A percentile compares a stretch with the other conserved stretches of the same genome.
phyloP scores from a whole-genome alignment of 2,113 vertebrate genomes.

The Hypocryptadius cinnamomeus region DNA sequence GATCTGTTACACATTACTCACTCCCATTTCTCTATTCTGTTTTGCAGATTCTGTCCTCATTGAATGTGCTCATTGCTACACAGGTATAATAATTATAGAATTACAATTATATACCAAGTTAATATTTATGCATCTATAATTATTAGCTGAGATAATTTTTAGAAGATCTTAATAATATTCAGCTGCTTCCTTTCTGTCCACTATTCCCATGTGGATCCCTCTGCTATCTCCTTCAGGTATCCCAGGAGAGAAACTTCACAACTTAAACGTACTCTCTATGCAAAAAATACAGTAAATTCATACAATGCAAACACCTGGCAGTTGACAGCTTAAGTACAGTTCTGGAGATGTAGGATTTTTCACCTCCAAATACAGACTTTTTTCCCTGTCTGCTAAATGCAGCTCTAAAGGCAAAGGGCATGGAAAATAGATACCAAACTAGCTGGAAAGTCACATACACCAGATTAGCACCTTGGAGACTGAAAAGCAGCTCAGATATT shows the following conservation, averaged over 20 bases:
- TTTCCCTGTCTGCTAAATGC: not conserved
- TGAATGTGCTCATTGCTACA: not conserved
- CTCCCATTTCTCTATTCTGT: not conserved
- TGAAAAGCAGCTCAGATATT: not conserved
- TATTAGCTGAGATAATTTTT: not conserved
- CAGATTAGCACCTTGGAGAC: not conserved
- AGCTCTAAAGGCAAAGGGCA: not conserved
- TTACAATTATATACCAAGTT: not conserved
- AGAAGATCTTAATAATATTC: not conserved
- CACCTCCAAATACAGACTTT: not conserved
- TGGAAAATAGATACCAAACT: not conserved
- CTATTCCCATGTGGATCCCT: not conserved
- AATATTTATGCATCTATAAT: not conserved
- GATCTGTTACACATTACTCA: not conserved
- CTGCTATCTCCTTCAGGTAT: not conserved
- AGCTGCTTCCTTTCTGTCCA: not conserved
- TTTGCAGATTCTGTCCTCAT: not conserved
- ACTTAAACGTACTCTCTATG: not conserved
- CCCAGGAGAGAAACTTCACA: not conserved
- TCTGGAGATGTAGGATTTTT: not conserved
- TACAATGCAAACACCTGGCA: not conserved
- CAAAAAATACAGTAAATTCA: not conserved
- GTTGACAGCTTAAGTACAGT: not conserved
- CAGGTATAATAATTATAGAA: not conserved
- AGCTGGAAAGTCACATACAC: not conserved